Evolutionary conservation across 2,797 vertebrate genomes (phyloP).

Genomic region (Leptatherina wallacei): DNA sequence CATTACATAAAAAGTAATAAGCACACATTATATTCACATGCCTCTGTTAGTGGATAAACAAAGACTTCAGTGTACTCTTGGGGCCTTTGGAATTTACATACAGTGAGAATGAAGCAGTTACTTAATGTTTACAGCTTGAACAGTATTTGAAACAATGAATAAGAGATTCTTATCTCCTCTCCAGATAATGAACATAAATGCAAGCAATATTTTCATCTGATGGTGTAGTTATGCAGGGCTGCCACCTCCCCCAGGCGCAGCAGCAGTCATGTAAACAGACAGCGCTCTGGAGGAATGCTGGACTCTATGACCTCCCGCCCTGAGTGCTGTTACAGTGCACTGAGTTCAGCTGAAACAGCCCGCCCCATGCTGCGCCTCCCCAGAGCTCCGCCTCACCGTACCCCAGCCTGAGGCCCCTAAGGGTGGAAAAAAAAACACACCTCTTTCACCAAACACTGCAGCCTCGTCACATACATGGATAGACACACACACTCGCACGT

Average conservation of each 20-base stretch:
- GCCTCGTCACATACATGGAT: constrained; percentile 53
- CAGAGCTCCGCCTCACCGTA: constrained; percentile 69
- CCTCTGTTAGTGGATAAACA: constrained; percentile 7
- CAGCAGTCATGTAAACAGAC: constrained; percentile 85
- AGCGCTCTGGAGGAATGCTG: constrained; percentile 83
- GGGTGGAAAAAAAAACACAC: constrained; percentile 83
- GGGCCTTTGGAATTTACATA: constrained; percentile 10
- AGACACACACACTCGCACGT: constrained; percentile 38
- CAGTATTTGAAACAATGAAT: constrained; percentile 59
- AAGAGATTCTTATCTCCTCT: constrained; percentile 55
- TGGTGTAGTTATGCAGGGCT: constrained; percentile 69
- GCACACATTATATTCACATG: constrained; percentile 3
- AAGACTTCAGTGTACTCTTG: constrained; percentile 7
- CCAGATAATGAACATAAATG: constrained; percentile 70
- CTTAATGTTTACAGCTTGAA: constrained; percentile 25
- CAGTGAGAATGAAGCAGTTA: constrained; percentile 17
- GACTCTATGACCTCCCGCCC: constrained; percentile 84
- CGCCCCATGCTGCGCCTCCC: constrained; percentile 75
- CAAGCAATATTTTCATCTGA: constrained; percentile 73
- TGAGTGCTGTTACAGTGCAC: constrained; percentile 82
- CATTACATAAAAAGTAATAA: constrained; percentile 27
- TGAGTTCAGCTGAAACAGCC: constrained; percentile 81
- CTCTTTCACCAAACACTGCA: constrained; percentile 75
- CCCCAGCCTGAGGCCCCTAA: constrained; percentile 80
- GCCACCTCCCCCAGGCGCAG: constrained; percentile 68